Conservation (phyloP, 2,888 invertebrate genomes). For the Loripinus fragilis region DNA sequence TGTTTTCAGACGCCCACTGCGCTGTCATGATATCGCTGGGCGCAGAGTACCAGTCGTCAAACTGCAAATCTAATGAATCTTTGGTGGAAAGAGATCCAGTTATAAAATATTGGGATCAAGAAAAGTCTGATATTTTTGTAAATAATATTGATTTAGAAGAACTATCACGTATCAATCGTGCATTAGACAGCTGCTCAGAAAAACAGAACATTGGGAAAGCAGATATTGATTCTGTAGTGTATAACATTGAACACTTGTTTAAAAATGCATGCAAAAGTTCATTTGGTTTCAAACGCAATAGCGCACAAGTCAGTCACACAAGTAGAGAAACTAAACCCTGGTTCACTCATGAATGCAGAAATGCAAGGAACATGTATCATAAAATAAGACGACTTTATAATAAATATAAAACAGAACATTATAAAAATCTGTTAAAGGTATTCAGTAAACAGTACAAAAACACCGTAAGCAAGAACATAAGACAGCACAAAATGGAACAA, state of each 20-base stretch:
- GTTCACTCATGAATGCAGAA: too few species aligned
- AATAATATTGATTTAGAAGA: constrained; percentile 5
- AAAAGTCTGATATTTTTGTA: constrained; percentile 6
- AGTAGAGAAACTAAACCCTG: too few species aligned
- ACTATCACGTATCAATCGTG: neutral
- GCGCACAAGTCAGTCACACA: too few species aligned
- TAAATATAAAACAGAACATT: too few species aligned
- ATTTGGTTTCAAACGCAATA: too few species aligned
- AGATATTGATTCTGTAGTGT: neutral
- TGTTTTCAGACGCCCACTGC: constrained; percentile 13
- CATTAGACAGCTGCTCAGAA: neutral
- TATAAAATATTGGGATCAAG: constrained; percentile 10
- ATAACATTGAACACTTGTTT: neutral
- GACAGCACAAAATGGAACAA: too few species aligned
- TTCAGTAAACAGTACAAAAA: too few species aligned
- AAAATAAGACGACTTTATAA: too few species aligned
- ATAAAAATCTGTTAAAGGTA: too few species aligned
- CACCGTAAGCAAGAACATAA: too few species aligned
- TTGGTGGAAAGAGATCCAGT: neutral
- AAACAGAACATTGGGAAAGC: neutral
- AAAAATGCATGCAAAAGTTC: neutral
- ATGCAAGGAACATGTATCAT: too few species aligned
- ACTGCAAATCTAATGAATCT: neutral
- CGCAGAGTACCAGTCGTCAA: neutral
- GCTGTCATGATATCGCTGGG: neutral